phyloP scores from a whole-genome alignment of 2,888 invertebrate species.

The Leptodirus hochenwartii region DNA sequence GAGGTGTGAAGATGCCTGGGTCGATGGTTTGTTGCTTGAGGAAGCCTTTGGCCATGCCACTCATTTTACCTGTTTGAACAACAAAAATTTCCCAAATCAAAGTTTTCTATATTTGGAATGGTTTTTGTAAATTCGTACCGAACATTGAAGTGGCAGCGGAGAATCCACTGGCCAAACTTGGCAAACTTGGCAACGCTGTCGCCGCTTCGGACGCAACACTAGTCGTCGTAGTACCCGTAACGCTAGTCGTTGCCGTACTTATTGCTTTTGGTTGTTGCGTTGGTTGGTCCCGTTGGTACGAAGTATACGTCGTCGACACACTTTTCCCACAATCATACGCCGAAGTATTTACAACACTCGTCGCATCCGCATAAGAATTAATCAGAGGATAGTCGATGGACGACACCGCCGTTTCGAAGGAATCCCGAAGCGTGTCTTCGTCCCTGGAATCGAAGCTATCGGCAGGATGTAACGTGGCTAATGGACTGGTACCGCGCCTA shows the following conservation, averaged over 20 bases:
- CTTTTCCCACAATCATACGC: neutral
- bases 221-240: slow-evolving; percentile 6
- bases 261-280: slow-evolving; percentile 20
- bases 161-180: too few relatives aligned
- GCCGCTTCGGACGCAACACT: too few relatives aligned
- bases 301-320: neutral
- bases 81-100: too few relatives aligned
- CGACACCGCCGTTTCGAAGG: slow-evolving; percentile 35
- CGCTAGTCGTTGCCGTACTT: slow-evolving; percentile 16
- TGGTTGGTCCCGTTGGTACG: slow-evolving; percentile 22
- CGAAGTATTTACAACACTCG: too few relatives aligned
- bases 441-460: slow-evolving; percentile 36
- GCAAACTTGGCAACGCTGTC: too few relatives aligned
- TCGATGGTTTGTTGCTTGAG: slow-evolving; percentile 31
- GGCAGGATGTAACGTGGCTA: slow-evolving; percentile 27
- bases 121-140: too few relatives aligned
- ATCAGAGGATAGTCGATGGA: slow-evolving; percentile 23
- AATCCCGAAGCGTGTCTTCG: slow-evolving; percentile 34
- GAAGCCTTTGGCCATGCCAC: slow-evolving; percentile 18
- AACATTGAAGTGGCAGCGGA: too few relatives aligned
- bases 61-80: slow-evolving; percentile 8
- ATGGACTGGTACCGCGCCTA: slow-evolving; percentile 21
- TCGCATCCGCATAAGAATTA: too few relatives aligned
- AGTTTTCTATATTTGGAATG: too few relatives aligned
- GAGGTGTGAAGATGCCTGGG: slow-evolving; percentile 16